Conservation (phyloP, 2,888 invertebrate genomes). For the Idaea dimidiata region DNA sequence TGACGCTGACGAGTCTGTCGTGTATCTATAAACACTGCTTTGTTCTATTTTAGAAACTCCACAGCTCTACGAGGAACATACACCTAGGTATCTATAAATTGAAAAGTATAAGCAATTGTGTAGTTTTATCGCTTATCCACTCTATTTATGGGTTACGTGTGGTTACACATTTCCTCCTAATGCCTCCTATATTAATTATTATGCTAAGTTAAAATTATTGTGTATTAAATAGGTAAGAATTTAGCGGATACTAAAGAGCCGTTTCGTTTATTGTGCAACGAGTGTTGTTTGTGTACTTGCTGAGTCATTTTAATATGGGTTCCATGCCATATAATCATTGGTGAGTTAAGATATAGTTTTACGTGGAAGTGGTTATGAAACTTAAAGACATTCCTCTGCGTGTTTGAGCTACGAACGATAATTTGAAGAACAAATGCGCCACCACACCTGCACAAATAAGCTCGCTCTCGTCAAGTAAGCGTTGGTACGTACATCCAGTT, state of each 20-base stretch:
- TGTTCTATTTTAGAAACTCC: conserved; percentile 46
- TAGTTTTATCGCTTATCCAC: conserved; percentile 36
- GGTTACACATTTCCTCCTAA: conserved; percentile 1
- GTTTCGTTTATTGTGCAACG: not conserved
- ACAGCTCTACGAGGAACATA: conserved; percentile 35
- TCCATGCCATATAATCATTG: not conserved
- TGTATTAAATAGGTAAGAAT: too few species aligned
- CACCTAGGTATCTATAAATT: too few species aligned
- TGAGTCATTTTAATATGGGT: not conserved
- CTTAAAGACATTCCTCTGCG: conserved; percentile 38
- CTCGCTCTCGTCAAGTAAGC: conserved; percentile 63
- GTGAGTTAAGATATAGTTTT: conserved; percentile 8
- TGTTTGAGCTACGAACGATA: conserved; percentile 55
- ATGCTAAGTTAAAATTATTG: not conserved
- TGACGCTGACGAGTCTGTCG: conserved; percentile 52
- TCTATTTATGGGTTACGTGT: conserved; percentile 19
- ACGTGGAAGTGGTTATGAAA: conserved; percentile 32
- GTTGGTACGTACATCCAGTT: conserved; percentile 40
- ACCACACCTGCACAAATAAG: conserved; percentile 73
- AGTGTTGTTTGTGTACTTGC: not conserved
- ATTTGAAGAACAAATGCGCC: conserved; percentile 70
- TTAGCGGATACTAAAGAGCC: not conserved
- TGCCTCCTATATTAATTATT: too few species aligned
- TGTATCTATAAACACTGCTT: conserved; percentile 42
- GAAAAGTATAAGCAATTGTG: conserved; percentile 33